These are phyloP conservation scores for Ophiodon elongatus DNA, from an alignment of 2,113 vertebrate genomes.

Conservation along the genomic window DNA sequence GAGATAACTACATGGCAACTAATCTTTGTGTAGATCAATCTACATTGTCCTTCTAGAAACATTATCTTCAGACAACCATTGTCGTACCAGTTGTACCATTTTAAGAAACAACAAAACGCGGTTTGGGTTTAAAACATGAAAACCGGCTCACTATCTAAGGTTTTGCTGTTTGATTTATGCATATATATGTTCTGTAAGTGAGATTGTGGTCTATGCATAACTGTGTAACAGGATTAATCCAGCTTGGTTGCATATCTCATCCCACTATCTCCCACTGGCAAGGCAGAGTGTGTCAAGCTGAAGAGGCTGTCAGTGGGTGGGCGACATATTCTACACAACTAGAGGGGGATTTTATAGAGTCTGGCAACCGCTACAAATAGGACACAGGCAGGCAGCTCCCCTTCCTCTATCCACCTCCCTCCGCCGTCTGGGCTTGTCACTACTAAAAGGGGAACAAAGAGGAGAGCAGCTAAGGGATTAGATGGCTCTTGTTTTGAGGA, in stretches of 20 bases:
- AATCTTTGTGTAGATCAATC: neutral
- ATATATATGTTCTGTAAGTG: conserved; percentile 65
- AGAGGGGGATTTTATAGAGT: conserved; percentile 79
- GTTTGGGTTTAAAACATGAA: neutral
- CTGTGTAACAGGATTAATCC: conserved; percentile 77
- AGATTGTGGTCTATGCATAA: conserved; percentile 60
- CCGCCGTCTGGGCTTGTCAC: conserved; percentile 71
- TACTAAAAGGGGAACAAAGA: conserved; percentile 72
- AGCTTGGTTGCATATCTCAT: conserved; percentile 70
- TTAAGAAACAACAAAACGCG: conserved; percentile 6
- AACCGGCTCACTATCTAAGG: conserved; percentile 31
- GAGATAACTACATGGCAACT: conserved; percentile 9
- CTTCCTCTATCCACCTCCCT: conserved; percentile 66
- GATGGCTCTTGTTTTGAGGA: conserved; percentile 62
- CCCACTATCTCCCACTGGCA: conserved; percentile 74
- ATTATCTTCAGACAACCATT: neutral
- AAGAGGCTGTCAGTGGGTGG: conserved; percentile 78
- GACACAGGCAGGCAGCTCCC: conserved; percentile 70
- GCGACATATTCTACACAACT: conserved; percentile 74
- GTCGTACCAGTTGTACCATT: neutral
- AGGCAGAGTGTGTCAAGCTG: conserved; percentile 71
- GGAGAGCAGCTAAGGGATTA: conserved; percentile 58
- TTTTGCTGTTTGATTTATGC: conserved; percentile 49
- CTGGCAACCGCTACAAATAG: conserved; percentile 79
- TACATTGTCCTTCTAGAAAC: neutral